Evolutionary conservation across 2,888 invertebrate species (phyloP).

Genomic region (Lumbricus terrestris): DNA sequence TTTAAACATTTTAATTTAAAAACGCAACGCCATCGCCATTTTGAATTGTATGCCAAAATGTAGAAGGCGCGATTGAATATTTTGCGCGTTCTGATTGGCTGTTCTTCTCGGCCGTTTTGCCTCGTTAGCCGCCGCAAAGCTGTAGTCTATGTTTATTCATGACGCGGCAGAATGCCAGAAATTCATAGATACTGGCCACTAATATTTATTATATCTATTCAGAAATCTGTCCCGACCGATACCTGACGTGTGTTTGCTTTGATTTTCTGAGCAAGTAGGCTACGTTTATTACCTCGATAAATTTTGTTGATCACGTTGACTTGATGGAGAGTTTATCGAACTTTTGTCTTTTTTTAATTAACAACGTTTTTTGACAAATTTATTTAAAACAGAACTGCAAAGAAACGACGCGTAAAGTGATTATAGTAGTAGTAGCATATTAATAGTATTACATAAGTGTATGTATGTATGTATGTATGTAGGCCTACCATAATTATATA

Average conservation of each 20-base stretch:
- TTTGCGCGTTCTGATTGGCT: not conserved
- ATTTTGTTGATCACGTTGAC: not conserved
- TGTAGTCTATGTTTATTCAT: conserved; percentile 3
- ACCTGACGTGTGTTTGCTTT: not conserved
- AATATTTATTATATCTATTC: too few relatives aligned
- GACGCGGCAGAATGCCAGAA: not conserved
- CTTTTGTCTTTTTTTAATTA: not conserved
- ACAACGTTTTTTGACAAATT: not conserved
- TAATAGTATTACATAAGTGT: not conserved
- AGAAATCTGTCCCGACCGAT: not conserved
- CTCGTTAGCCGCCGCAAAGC: not conserved
- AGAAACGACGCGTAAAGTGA: not conserved
- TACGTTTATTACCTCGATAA: not conserved
- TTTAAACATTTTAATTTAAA: not conserved
- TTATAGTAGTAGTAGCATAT: not conserved
- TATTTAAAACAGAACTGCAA: not conserved
- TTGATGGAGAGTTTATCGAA: not conserved
- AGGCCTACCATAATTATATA: too few relatives aligned
- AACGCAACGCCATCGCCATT: not conserved
- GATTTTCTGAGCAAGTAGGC: not conserved
- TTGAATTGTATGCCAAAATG: not conserved
- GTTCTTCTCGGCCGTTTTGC: not conserved
- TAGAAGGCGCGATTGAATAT: not conserved
- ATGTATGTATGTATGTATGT: too few relatives aligned
- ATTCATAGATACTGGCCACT: too few relatives aligned